Evolutionary conservation across 2,888 invertebrate genomes (phyloP), one percentile per base, ranked within the genome.

Genomic region (Aproaerema taeniolella): DNA sequence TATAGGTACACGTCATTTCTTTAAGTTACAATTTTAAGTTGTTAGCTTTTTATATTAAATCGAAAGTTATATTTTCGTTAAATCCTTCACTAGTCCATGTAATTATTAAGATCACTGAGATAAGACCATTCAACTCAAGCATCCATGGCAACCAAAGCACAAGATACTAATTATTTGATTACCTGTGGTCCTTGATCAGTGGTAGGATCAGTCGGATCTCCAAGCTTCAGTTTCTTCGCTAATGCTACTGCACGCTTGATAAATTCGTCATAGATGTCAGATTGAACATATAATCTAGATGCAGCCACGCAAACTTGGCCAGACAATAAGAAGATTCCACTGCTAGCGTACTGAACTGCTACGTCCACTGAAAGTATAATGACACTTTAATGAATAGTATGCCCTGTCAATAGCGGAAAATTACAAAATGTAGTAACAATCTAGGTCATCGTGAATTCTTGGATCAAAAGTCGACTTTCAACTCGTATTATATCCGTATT

Each of bases 161-260:
- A 20, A 6, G 20, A 20, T 20, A 20, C 20, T 20, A 20, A 6
- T 20, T 6, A 20, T 20, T 6, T 8, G 20, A 13, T n/a, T 25
- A 93, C 93, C 87, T 96, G 96, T 9, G 97, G 96, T 5, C 97
- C 97, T 70, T 96, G 96, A 40, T 92, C 88, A 0, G 87, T 88
- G 11, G 88, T 74, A 34, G 28, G 32, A 11, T 90, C 88, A 58
- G 94, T 96, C 0, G 96, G 96, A 78, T 96, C 91, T 1, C 97
- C 97, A 33, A 97, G 93, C 50, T 90, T 91, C 41, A 92, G 89
- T 2, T 87, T 81, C 40, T 88, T 79, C 0, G 96, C 96, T 47
- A 91, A 87, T 50, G 89, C 90, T 0, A 89, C 89, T 0, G 95
- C 91, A 53, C 91, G 91, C 45, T 89, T 83, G 0, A 98, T 93